Base-by-base conservation (phyloP, 1,140 invertebrate genomes). In the Oedothorax gibbosus region DNA sequence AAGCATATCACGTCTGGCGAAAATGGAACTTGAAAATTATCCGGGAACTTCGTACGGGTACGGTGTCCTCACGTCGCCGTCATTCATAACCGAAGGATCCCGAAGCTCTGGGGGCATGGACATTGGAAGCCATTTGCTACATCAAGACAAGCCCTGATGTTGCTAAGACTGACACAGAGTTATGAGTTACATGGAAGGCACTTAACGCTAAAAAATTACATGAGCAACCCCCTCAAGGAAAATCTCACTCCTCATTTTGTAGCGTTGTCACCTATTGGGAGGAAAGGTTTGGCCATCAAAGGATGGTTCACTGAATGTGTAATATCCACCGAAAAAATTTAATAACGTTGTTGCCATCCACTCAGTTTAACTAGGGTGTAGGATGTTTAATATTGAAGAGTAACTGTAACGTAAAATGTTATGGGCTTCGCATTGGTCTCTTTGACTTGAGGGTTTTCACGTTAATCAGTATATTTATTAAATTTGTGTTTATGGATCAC, bases 1-100 rank as follows among this genome's bases (percentile, higher is more conserved):
- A 62, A 35, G 75, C 81, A 84, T 75, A 84, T 84, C 81, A 84
- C 81, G 81, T 84, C 71, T 53, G 51, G 71, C n/a, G 81, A 84
- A 84, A 84, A 84, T 84, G 81, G 81, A 84, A 84, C 71, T 76
- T 84, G 81, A 84, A 84, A 84, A 84, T 84, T 84, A 76, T 84
- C 81, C 81, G 72, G 71, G n/a, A 84, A 84, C 50, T 75, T 64
- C n/a, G 64, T 35, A 35, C 62, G 20, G 72, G 75, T 68, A 82
- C 80, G 53, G 60, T 72, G 76, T 75, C 62, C 69, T 66, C 81
- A 84, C 81, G 81, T 84, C 64, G 15, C n/a, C 18, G 71, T 65
- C 81, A 53, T 84, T 66, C 72, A 84, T 84, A 84, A 84, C 57
- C 60, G 60, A 65, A 50, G 68, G 3, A 18, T n/a, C 54, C 50